phyloP scores from a whole-genome alignment of 2,113 vertebrate genomes.

The Gracilinanus agilis region DNA sequence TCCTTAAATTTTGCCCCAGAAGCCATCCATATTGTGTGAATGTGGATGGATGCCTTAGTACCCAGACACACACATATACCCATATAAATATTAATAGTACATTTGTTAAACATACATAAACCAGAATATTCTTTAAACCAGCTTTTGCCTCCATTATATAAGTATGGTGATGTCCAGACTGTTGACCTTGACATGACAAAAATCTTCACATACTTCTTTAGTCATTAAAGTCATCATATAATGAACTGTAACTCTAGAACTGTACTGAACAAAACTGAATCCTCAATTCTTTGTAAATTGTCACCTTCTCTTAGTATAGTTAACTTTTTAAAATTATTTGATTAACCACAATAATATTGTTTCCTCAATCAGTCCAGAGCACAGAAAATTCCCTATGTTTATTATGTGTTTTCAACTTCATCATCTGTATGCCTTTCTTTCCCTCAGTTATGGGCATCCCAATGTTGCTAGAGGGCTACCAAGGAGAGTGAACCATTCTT shows the following conservation, averaged over 20 bases:
- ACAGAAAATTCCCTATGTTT: neutral
- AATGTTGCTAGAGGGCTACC: constrained; percentile 19
- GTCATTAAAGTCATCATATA: neutral
- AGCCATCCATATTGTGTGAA: neutral
- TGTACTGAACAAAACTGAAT: neutral
- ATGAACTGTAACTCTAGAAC: neutral
- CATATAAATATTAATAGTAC: neutral
- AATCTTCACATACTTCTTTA: neutral
- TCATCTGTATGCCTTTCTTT: constrained; percentile 12
- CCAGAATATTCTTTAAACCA: neutral
- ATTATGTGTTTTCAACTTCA: neutral
- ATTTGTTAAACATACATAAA: neutral
- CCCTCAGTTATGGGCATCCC: neutral
- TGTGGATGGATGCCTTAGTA: neutral
- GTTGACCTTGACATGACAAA: neutral
- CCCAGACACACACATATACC: neutral
- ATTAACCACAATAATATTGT: neutral
- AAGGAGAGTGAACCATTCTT: neutral
- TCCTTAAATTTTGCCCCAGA: neutral
- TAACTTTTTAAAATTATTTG: neutral
- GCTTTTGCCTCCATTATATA: neutral
- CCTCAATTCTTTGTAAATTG: neutral
- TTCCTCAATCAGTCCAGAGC: neutral
- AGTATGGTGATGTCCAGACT: neutral
- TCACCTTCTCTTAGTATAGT: neutral